Conservation (phyloP, 2,797 vertebrate genomes). For the Liasis olivaceus region DNA sequence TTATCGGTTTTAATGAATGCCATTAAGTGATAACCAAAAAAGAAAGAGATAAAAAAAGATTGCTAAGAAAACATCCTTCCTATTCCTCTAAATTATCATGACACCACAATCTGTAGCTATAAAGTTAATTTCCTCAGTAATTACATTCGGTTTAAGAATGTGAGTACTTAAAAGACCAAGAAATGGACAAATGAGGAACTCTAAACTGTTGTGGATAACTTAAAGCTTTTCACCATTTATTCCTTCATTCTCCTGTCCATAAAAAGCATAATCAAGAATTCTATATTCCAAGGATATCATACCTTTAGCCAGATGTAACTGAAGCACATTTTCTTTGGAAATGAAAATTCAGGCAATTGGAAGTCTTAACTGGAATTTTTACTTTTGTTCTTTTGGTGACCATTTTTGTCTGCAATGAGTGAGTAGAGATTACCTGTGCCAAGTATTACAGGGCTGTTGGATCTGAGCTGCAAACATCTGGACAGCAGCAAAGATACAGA, state of each 20-base stretch:
- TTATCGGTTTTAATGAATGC: conserved; percentile 75
- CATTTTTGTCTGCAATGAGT: background rate
- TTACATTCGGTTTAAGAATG: conserved; percentile 70
- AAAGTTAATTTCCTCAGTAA: conserved; percentile 76
- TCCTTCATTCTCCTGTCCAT: conserved; percentile 10
- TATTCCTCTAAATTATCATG: conserved; percentile 69
- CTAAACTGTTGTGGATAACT: background rate
- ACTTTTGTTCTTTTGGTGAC: background rate
- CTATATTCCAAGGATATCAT: background rate
- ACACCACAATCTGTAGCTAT: conserved; percentile 67
- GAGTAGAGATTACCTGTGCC: fast-evolving
- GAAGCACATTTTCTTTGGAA: background rate
- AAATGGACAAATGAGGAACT: conserved; percentile 43
- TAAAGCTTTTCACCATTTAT: background rate
- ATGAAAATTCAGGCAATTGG: background rate
- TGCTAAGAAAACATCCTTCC: conserved; percentile 70
- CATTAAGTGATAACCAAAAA: conserved; percentile 72
- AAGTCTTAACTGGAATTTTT: background rate
- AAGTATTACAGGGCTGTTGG: background rate
- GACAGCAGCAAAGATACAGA: background rate
- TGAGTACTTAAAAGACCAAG: conserved; percentile 52
- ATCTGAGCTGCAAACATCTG: background rate
- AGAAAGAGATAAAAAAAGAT: conserved; percentile 61
- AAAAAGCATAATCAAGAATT: fast-evolving
- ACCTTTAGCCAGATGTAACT: background rate